These are phyloP conservation scores for Polylopha cassiicola DNA, from an alignment of 2,888 invertebrate species.

Conservation along the genomic window DNA sequence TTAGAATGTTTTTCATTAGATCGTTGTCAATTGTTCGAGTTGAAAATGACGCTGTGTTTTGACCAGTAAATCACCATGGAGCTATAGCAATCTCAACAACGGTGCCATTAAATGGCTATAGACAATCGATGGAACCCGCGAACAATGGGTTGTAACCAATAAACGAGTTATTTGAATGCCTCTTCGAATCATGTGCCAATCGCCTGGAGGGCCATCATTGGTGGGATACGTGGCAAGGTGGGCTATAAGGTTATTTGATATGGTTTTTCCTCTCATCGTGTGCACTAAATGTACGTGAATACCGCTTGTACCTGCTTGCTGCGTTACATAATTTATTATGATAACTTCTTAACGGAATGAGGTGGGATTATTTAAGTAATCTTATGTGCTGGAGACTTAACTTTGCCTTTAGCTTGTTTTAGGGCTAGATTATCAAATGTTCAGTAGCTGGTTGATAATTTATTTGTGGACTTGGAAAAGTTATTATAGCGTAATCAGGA, in stretches of 20 bases:
- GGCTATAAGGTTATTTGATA: slow-evolving; percentile 3
- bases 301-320: neutral
- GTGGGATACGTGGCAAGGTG: slow-evolving; percentile 3
- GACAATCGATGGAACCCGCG: slow-evolving; percentile 19
- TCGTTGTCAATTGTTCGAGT: slow-evolving; percentile 9
- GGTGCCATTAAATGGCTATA: slow-evolving; percentile 13
- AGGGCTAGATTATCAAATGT: too few relatives aligned
- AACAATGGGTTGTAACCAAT: slow-evolving; percentile 22
- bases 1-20: slow-evolving; percentile 4
- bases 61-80: slow-evolving; percentile 9
- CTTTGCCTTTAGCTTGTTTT: too few relatives aligned
- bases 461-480: too few relatives aligned
- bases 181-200: slow-evolving; percentile 10
- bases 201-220: slow-evolving; percentile 13
- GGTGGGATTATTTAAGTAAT: too few relatives aligned
- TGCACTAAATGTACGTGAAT: neutral
- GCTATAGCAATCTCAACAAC: slow-evolving; percentile 15
- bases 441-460: too few relatives aligned
- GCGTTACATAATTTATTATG: neutral
- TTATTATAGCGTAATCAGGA: too few relatives aligned
- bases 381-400: too few relatives aligned
- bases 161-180: slow-evolving; percentile 21
- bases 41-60: slow-evolving; percentile 5
- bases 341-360: too few relatives aligned
- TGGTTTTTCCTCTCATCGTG: slow-evolving; percentile 3